These are phyloP conservation scores for Enhydra lutris DNA, from an alignment of 2,113 vertebrate species.

Conservation along the genomic window DNA sequence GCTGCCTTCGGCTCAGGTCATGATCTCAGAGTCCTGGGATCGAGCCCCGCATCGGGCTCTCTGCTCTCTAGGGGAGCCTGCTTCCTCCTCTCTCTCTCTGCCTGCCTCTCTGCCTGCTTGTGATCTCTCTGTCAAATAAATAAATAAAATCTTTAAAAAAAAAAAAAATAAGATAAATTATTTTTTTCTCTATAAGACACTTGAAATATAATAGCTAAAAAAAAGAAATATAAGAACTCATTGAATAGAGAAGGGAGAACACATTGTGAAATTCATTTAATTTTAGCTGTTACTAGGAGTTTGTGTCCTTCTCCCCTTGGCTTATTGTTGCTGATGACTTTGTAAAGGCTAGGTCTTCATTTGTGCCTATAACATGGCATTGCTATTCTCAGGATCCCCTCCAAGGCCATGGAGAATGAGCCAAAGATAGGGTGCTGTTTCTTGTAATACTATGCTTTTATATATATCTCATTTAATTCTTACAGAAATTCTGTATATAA, in stretches of 20 bases:
- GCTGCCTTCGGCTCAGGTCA: no score
- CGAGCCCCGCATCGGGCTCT: no score
- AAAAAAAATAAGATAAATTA: not conserved
- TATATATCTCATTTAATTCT: not conserved
- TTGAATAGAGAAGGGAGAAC: not conserved
- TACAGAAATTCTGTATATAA: not conserved
- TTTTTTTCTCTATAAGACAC: not conserved
- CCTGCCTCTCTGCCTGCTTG: no score
- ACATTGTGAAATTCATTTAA: not conserved
- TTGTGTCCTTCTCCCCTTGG: not conserved
- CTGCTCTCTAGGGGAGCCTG: no score
- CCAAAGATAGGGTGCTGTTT: not conserved
- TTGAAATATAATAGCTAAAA: not conserved
- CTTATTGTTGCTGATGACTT: not conserved
- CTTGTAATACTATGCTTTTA: not conserved
- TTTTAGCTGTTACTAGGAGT: not conserved
- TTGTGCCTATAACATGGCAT: not conserved
- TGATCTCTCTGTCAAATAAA: no score
- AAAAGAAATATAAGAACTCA: not conserved
- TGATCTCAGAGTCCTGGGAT: no score
- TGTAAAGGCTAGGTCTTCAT: not conserved
- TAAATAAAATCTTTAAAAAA: no score
- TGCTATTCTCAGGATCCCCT: not conserved
- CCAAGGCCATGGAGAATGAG: not conserved
- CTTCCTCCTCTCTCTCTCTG: no score